A percentile compares a stretch with the other conserved stretches of the same genome.
Conservation (phyloP, 2,888 invertebrate genomes). For the Myopa tessellatipennis region DNA sequence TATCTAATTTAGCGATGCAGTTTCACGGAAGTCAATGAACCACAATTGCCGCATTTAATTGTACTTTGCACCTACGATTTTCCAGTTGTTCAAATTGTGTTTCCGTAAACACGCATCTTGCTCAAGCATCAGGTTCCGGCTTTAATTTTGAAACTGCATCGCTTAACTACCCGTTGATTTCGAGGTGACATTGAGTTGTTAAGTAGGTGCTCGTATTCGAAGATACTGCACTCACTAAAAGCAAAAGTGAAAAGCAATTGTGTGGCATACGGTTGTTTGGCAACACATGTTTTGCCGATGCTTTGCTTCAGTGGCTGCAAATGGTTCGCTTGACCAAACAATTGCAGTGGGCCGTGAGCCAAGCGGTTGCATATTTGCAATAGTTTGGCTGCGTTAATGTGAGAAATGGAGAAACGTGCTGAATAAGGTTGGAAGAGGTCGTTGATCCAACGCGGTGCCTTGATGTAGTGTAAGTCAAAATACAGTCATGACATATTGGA, state of each 20-base stretch:
- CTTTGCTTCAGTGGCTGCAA: constrained; percentile 13
- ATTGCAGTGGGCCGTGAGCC: neutral
- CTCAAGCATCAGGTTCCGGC: constrained; percentile 10
- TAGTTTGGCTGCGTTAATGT: neutral
- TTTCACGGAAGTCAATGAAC: neutral
- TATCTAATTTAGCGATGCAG: neutral
- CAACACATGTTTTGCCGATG: neutral
- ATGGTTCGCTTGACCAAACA: constrained; percentile 15
- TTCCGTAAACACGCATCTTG: neutral
- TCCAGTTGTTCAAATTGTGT: neutral
- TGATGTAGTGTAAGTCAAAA: neutral
- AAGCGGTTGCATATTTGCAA: constrained; percentile 2
- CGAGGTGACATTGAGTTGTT: neutral
- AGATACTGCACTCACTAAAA: constrained; percentile 2
- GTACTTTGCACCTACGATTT: constrained; percentile 6
- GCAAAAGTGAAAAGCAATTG: constrained; percentile 20
- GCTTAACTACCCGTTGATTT: neutral
- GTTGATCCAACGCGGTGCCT: neutral
- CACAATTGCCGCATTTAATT: neutral
- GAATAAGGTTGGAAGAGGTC: neutral
- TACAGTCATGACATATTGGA: neutral
- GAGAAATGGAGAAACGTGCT: neutral
- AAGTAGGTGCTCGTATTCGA: neutral
- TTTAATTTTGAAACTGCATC: neutral
- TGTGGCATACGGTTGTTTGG: neutral